Evolutionary conservation across 2,888 invertebrate genomes (phyloP), one percentile per base, ranked within the genome.

Genomic region (Meta bourneti): DNA sequence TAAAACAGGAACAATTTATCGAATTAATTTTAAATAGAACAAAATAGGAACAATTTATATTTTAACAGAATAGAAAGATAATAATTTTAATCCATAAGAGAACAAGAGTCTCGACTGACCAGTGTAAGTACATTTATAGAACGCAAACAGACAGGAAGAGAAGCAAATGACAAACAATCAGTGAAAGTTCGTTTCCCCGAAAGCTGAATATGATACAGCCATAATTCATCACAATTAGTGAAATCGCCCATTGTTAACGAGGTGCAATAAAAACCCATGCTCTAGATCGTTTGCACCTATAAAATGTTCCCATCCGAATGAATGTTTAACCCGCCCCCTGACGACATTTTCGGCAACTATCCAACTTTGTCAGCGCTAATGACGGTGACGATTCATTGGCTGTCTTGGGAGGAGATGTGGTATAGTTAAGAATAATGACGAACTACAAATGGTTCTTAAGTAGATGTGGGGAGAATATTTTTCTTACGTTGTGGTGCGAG

Each of bases 391-490:
- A 91, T 82, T 87, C 81, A 87, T 91, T 87, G 82, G 70, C 48
- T 77, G 54, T 91, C 81, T 79, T 82, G 19, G 48, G 77, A 77
- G 77, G 71, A 89, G 77, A 86, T 82, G 51, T 70, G 78, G 69
- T 87, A 49, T 78, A 82, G 86, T 91, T 91, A 91, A 87, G 75
- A 91, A 87, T 86, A 87, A 91, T 91, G 91, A 91, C 81, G 81
- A 61, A 77, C 70, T 71, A 71, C 81, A 77, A 87, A 86, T 70
- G 75, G 61, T 70, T 89, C 78, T 75, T 82, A 81, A 87, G 70
- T 77, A 71, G 72, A 78, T 78, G 49, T n/a, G 90, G 85, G 80
- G 86, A 78, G 86, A 87, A 72, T 79, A 86, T 82, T 81, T 90
- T 90, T 90, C 85, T 90, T 84, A 34, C 20, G 52, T 54, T 49